Conservation (phyloP, 2,888 invertebrate species). For the Candidula unifasciata region DNA sequence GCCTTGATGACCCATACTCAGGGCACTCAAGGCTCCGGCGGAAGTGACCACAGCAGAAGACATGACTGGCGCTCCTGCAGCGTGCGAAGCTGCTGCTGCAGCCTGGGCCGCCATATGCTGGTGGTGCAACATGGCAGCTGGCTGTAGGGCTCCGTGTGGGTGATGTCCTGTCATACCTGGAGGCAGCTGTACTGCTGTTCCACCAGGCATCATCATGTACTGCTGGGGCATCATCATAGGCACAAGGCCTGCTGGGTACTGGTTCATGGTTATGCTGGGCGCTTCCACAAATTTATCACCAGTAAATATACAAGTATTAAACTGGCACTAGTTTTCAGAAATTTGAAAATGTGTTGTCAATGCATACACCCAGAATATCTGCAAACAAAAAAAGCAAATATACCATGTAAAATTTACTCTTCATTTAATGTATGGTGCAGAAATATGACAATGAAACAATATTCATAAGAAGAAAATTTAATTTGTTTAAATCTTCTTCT, state of each 20-base stretch:
- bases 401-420: not conserved
- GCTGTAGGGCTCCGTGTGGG: constrained; percentile 45
- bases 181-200: constrained; percentile 50
- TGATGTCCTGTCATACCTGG: constrained; percentile 42
- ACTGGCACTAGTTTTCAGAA: not conserved
- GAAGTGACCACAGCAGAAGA: constrained; percentile 49
- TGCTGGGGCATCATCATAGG: constrained; percentile 72
- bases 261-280: constrained; percentile 59
- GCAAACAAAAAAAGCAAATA: not conserved
- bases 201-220: constrained; percentile 70
- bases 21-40: constrained; percentile 42
- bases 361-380: not conserved
- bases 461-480: too few species aligned
- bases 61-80: constrained; percentile 54
- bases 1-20: constrained; percentile 50
- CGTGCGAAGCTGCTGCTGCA: constrained; percentile 52
- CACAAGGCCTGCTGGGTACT: constrained; percentile 65
- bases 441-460: too few species aligned
- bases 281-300: not conserved
- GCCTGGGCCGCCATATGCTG: constrained; percentile 35
- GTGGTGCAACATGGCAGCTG: constrained; percentile 39
- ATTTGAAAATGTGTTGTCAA: not conserved
- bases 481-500: too few species aligned
- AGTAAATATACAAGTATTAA: not conserved
- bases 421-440: too few species aligned